Conservation (phyloP, 1,140 invertebrate species). For the Drosophila bifasciata region DNA sequence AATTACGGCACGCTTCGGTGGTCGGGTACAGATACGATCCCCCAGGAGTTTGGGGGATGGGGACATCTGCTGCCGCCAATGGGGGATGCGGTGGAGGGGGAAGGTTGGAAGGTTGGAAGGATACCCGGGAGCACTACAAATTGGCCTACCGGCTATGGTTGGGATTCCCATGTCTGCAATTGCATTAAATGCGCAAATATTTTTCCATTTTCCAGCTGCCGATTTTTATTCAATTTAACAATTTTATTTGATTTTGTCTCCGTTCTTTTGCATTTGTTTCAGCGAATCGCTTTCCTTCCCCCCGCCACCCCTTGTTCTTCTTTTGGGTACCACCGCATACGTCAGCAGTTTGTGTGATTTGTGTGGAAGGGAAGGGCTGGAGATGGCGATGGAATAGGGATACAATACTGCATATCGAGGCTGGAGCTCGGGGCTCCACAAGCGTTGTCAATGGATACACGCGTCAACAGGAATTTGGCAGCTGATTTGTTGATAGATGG, state of each 20-base stretch:
- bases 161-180: slow-evolving; percentile 52
- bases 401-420: slow-evolving; percentile 7
- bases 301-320: not conserved
- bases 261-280: slow-evolving; percentile 48
- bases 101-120: not conserved
- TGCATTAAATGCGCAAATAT: slow-evolving; percentile 78
- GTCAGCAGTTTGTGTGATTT: slow-evolving; percentile 63
- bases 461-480: slow-evolving; percentile 78
- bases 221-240: slow-evolving; percentile 82
- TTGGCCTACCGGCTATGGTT: slow-evolving; percentile 40
- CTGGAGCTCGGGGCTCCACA: slow-evolving; percentile 9
- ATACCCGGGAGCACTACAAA: slow-evolving; percentile 42
- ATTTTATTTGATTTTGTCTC: slow-evolving; percentile 76
- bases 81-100: not conserved
- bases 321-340: slow-evolving; percentile 2
- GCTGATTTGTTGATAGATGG: slow-evolving; percentile 80
- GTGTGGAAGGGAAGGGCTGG: slow-evolving; percentile 1
- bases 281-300: slow-evolving; percentile 4
- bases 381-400: not conserved
- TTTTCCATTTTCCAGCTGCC: slow-evolving; percentile 68
- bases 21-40: slow-evolving; percentile 12
- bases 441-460: slow-evolving; percentile 74
- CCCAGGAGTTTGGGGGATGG: not conserved
- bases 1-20: slow-evolving; percentile 62
- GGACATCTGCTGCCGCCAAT: slow-evolving; percentile 9